A percentile compares a stretch with the other conserved stretches of the same genome.
These are phyloP conservation scores for Okapia johnstoni DNA, from an alignment of 2,113 vertebrate genomes.

Conservation along the genomic window DNA sequence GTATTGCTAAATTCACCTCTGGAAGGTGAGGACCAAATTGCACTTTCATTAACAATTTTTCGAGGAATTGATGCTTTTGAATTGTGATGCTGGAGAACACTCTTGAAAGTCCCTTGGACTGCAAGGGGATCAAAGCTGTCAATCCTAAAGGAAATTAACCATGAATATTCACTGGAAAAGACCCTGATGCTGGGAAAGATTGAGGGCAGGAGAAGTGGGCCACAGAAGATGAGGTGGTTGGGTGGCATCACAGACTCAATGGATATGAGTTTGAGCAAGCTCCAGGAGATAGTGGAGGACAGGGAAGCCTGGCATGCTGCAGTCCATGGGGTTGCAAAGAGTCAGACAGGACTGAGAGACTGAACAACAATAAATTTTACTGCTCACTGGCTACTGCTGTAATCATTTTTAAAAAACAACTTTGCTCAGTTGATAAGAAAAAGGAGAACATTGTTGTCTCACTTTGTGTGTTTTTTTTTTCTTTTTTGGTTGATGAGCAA, in stretches of 20 bases:
- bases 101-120: not conserved
- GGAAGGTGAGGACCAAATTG: not conserved
- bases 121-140: not conserved
- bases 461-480: not conserved
- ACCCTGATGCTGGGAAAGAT: not conserved
- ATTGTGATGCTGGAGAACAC: not conserved
- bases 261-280: not conserved
- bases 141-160: not conserved
- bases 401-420: not conserved
- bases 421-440: not conserved
- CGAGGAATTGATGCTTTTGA: not conserved
- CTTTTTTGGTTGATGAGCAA: not conserved
- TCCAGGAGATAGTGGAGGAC: not conserved
- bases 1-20: not conserved
- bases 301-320: not conserved
- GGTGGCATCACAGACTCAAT: not conserved
- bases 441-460: not conserved
- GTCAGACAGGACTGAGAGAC: not conserved
- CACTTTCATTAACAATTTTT: not conserved
- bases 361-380: not conserved
- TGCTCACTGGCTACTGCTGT: not conserved
- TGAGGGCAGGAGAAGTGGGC: not conserved
- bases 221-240: not conserved
- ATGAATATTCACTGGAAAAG: not conserved
- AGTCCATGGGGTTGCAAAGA: not conserved